phyloP scores from a whole-genome alignment of 2,888 invertebrate genomes.

The Synergus itoensis region DNA sequence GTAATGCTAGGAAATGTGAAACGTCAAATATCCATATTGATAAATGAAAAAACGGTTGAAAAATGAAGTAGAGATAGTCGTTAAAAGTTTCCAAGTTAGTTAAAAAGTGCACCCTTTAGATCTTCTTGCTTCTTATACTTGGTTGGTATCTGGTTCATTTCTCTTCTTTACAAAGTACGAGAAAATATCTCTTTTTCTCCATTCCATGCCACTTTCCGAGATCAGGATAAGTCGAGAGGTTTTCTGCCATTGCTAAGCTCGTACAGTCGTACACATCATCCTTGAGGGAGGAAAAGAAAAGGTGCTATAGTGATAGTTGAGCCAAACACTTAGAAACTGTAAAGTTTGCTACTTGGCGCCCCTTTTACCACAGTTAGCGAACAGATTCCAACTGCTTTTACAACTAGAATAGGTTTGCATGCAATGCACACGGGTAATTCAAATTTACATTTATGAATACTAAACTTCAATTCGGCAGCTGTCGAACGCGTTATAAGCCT shows the following conservation, averaged over 20 bases:
- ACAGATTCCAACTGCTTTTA: conserved; percentile 21
- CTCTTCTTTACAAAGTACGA: conserved; percentile 46
- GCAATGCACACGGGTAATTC: conserved; percentile 27
- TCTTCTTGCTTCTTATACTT: conserved; percentile 7
- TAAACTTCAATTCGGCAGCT: conserved; percentile 32
- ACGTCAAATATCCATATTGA: conserved; percentile 45
- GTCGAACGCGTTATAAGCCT: conserved; percentile 15
- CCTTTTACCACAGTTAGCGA: conserved; percentile 25
- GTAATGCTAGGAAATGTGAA: background rate
- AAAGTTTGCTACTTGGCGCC: conserved; percentile 35
- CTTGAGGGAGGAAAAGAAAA: background rate
- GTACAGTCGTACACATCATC: conserved; percentile 32
- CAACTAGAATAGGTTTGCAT: conserved; percentile 34
- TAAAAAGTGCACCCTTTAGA: conserved; percentile 33
- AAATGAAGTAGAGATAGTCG: conserved; percentile 43
- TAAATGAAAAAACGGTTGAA: conserved; percentile 20
- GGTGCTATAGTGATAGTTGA: conserved; percentile 18
- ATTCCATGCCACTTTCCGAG: conserved; percentile 12
- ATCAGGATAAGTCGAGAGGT: conserved; percentile 18
- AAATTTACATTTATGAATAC: conserved; percentile 39
- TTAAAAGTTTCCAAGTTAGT: conserved; percentile 49
- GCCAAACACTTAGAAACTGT: conserved; percentile 16
- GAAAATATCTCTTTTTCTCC: conserved; percentile 30
- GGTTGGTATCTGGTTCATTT: conserved; percentile 22
- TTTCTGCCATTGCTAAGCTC: conserved; percentile 44